These are phyloP conservation scores for Dendropsophus ebraccatus DNA, from an alignment of 2,113 vertebrate genomes.

Conservation along the genomic window DNA sequence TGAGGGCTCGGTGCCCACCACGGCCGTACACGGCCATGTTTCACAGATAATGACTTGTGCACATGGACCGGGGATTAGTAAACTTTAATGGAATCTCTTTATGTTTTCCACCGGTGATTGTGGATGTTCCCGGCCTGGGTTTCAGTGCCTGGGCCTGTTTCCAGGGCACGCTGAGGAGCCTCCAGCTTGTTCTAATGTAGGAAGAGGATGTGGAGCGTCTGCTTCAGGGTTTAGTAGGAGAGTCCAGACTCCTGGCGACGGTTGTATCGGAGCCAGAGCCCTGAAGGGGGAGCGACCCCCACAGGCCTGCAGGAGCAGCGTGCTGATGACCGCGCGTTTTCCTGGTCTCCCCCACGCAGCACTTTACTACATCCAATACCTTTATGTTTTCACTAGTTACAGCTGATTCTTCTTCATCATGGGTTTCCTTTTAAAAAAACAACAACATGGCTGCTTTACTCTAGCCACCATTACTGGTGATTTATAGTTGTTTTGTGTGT, in stretches of 20 bases:
- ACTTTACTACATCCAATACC: too few species aligned
- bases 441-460: too few species aligned
- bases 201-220: neutral
- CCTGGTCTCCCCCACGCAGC: too few species aligned
- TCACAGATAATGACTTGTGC: slow-evolving; percentile 35
- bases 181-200: slow-evolving; percentile 28
- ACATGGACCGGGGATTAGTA: slow-evolving; percentile 14
- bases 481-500: too few species aligned
- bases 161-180: slow-evolving; percentile 2
- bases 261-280: neutral
- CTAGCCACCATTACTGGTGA: too few species aligned
- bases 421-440: too few species aligned
- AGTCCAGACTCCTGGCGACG: neutral
- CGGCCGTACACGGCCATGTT: neutral
- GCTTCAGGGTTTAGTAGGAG: slow-evolving; percentile 22
- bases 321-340: neutral
- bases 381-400: too few species aligned
- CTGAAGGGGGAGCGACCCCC: neutral
- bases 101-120: slow-evolving; percentile 12
- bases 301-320: neutral
- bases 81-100: slow-evolving; percentile 28
- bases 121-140: neutral
- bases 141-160: neutral
- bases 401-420: too few species aligned
- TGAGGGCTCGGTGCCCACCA: neutral